Base-by-base conservation (phyloP, 2,113 vertebrate genomes). In the Rhodinocichla rosea region DNA sequence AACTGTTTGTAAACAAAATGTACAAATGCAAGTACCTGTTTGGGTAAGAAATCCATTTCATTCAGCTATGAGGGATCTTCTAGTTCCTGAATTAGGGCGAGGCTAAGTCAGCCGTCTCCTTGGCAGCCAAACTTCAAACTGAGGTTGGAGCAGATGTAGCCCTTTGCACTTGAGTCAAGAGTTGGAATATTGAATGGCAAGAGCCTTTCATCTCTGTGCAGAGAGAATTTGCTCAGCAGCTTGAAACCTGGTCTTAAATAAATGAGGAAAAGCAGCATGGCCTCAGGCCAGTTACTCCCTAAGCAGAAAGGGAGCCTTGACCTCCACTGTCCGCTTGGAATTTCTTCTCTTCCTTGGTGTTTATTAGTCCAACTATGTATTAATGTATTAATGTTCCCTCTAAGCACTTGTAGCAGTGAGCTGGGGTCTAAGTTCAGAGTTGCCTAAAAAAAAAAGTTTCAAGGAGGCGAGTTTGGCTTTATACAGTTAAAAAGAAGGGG, bases 1-100 rank as follows among this genome's bases (percentile, higher is more conserved):
- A 50, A 42, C 13, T 94, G 88, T 94, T 94, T 80, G 86, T 93
- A 90, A 94, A 93, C 76, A 50, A 26, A 49, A 60, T 40, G 37
- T 73, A 53, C 40, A 69, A 84, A 57, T 83, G 57, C 27, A n/a
- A 50, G 67, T 42, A 33, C 42, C 52, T 80, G 21, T 67, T 93
- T 55, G 3, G 5, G 45, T 67, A 59, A 93, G 83, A 93, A 87
- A 76, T 86, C 24, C 4, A 10, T 42, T 67, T 47, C 45, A 32
- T 88, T 92, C 32, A 49, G 20, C 59, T 83, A 8, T 6, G 4
- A 88, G 39, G 13, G 2, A 7, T 53, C 22, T 28, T 47, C 5
- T 15, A 11, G 24, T 33, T 63, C 3, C 8, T 57, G 71, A 57
- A 30, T 15, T 14, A 50, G 55, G 52, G 65, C 55, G 28, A 33